phyloP scores from a whole-genome alignment of 2,888 invertebrate species.

The Blastobasis adustella region DNA sequence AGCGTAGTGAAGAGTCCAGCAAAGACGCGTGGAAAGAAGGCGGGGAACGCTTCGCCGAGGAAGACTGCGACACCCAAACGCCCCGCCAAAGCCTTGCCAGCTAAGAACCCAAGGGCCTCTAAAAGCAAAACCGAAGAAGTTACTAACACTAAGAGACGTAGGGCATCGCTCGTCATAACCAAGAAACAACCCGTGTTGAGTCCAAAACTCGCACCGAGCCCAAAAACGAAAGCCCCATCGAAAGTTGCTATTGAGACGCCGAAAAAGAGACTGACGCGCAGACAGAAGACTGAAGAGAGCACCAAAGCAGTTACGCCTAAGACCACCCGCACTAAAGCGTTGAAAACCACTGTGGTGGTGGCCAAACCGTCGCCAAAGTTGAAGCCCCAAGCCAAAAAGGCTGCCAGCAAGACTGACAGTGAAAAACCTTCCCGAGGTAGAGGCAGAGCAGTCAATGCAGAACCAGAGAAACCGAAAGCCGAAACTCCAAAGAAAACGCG shows the following conservation, averaged over 20 bases:
- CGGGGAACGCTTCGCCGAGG: slow-evolving; percentile 13
- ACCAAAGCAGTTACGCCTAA: slow-evolving; percentile 25
- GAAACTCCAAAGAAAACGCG: not conserved
- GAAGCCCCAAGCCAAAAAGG: slow-evolving; percentile 23
- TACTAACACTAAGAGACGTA: slow-evolving; percentile 24
- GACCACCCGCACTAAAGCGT: slow-evolving; percentile 27
- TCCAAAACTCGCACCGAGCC: slow-evolving; percentile 16
- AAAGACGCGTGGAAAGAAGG: not conserved
- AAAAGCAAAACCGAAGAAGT: not conserved
- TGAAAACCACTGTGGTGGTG: slow-evolving; percentile 24
- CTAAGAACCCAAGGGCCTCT: slow-evolving; percentile 8
- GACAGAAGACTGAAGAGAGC: slow-evolving; percentile 6
- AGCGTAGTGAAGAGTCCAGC: not conserved
- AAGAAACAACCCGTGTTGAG: slow-evolving; percentile 39
- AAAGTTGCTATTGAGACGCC: slow-evolving; percentile 10
- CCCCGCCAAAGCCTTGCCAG: slow-evolving; percentile 2
- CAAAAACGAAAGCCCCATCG: slow-evolving; percentile 7
- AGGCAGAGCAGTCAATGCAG: not conserved
- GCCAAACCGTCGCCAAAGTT: slow-evolving; percentile 34
- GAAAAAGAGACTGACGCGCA: slow-evolving; percentile 22
- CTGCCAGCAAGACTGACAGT: not conserved
- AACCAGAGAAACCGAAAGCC: not conserved
- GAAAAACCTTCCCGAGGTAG: not conserved
- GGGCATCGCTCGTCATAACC: slow-evolving; percentile 31
- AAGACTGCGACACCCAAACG: slow-evolving; percentile 6